A percentile compares a stretch with the other conserved stretches of the same genome.
These are phyloP conservation scores for Hycleus phaleratus DNA, from an alignment of 1,140 invertebrate genomes.

Conservation along the genomic window DNA sequence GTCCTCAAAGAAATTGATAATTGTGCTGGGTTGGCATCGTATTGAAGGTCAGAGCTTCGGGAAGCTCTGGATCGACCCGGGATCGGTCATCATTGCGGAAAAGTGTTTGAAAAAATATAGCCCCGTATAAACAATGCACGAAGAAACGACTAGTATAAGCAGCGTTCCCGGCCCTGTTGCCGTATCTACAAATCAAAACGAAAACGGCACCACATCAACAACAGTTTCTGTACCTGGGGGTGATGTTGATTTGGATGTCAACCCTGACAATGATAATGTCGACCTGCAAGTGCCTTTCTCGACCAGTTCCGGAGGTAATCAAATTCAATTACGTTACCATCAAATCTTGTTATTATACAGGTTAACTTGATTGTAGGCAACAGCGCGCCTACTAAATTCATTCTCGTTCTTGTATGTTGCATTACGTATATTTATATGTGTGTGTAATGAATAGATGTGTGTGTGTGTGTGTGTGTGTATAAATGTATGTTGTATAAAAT, in stretches of 20 bases:
- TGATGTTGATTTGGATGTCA: slow-evolving; percentile 34
- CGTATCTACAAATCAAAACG: slow-evolving; percentile 39
- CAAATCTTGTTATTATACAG: slow-evolving; percentile 19
- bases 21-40: slow-evolving; percentile 40
- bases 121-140: slow-evolving; percentile 39
- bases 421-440: neutral
- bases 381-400: slow-evolving; percentile 21
- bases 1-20: slow-evolving; percentile 39
- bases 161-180: slow-evolving; percentile 43
- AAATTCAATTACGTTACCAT: slow-evolving; percentile 1
- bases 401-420: slow-evolving; percentile 25
- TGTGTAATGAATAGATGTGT: no score
- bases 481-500: no score
- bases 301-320: slow-evolving; percentile 34
- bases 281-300: slow-evolving; percentile 40
- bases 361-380: slow-evolving; percentile 20
- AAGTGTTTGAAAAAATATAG: slow-evolving; percentile 25
- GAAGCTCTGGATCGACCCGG: slow-evolving; percentile 36
- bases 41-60: slow-evolving; percentile 40
- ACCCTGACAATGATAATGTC: slow-evolving; percentile 35
- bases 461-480: no score
- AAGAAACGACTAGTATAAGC: slow-evolving; percentile 41
- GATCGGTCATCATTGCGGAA: slow-evolving; percentile 36
- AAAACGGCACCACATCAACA: slow-evolving; percentile 30
- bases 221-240: slow-evolving; percentile 26